phyloP scores from a whole-genome alignment of 2,888 invertebrate species.

The Epinotia brunnichana region DNA sequence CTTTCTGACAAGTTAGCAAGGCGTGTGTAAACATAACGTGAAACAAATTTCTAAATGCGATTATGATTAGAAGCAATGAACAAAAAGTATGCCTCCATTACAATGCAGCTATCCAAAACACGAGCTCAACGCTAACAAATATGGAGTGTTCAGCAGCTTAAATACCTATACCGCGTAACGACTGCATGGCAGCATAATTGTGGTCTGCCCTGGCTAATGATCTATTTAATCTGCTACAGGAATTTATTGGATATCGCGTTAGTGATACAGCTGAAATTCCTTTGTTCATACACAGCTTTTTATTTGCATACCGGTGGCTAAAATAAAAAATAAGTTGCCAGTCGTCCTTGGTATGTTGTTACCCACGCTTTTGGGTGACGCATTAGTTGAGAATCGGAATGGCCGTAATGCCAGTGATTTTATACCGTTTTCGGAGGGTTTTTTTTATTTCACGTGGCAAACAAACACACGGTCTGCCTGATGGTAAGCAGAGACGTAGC shows the following conservation, averaged over 20 bases:
- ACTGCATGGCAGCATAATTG: slow-evolving; percentile 7
- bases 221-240: slow-evolving; percentile 23
- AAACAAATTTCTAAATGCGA: not conserved
- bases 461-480: too few species aligned
- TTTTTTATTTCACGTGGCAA: too few species aligned
- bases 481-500: too few species aligned
- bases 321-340: slow-evolving; percentile 59
- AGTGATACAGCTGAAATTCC: slow-evolving; percentile 22
- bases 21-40: not conserved
- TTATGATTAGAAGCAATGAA: not conserved
- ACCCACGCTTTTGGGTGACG: slow-evolving; percentile 71
- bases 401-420: not conserved
- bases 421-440: not conserved
- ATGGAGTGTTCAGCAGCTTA: not conserved
- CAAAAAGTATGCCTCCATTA: not conserved
- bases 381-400: slow-evolving; percentile 51
- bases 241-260: slow-evolving; percentile 22
- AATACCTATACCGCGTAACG: not conserved
- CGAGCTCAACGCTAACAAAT: not conserved
- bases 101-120: not conserved
- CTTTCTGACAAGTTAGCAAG: too few species aligned
- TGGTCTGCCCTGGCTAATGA: slow-evolving; percentile 29
- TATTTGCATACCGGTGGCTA: slow-evolving; percentile 67
- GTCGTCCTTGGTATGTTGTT: slow-evolving; percentile 74
- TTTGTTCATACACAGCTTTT: slow-evolving; percentile 57